phyloP scores from a whole-genome alignment of 2,113 vertebrate species.

The Scomber japonicus region DNA sequence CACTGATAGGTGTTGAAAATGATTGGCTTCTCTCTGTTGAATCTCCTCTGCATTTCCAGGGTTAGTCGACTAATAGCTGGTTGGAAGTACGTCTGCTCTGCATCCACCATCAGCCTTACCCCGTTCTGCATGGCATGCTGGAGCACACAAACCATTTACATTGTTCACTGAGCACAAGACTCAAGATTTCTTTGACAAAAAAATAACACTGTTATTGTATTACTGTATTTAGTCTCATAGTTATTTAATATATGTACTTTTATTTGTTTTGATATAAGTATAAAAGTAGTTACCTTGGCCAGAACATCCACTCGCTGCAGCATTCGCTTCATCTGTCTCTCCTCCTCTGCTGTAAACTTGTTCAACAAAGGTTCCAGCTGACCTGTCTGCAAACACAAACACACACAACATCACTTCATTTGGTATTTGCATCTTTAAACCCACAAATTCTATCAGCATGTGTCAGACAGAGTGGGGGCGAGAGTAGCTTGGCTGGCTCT shows the following conservation, averaged over 20 bases:
- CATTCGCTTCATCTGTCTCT: slow-evolving; percentile 94
- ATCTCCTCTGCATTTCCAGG: slow-evolving; percentile 91
- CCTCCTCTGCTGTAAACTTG: slow-evolving; percentile 90
- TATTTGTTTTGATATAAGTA: neutral
- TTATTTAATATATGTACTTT: neutral
- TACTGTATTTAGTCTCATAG: neutral
- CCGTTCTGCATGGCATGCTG: slow-evolving; percentile 88
- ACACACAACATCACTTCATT: neutral
- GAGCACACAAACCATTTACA: neutral
- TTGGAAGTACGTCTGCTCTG: slow-evolving; percentile 97
- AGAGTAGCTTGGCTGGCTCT: neutral
- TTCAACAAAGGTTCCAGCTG: slow-evolving; percentile 91
- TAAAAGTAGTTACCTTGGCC: slow-evolving; percentile 85
- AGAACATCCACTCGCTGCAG: slow-evolving; percentile 92
- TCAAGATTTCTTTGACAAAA: neutral
- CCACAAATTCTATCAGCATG: neutral
- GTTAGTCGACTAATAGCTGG: slow-evolving; percentile 93
- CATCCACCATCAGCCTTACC: slow-evolving; percentile 95
- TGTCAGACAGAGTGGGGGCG: neutral
- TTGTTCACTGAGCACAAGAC: neutral
- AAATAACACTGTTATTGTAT: neutral
- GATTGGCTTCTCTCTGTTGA: slow-evolving; percentile 88
- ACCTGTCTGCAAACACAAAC: slow-evolving; percentile 84
- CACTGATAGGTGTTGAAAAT: slow-evolving; percentile 97
- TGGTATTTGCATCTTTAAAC: neutral